Base-by-base conservation (phyloP, 2,797 vertebrate genomes). In the Enteromius paludinosus region DNA sequence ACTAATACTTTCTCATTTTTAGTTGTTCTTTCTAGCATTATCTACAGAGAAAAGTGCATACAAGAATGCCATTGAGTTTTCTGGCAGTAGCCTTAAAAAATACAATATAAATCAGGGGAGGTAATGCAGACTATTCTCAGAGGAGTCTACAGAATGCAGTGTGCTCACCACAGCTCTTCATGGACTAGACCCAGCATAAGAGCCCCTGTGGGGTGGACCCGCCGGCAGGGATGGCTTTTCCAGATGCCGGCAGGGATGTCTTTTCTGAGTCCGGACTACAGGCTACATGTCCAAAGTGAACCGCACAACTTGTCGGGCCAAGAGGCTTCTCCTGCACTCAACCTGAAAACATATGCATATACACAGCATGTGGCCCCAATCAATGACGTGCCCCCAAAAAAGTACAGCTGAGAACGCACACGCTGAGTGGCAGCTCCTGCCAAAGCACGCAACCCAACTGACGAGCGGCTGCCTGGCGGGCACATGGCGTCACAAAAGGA, bases 191-290 rank as follows among this genome's bases (percentile, higher is more conserved):
- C 35, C 56, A 87, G 75, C 25, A 23, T 71, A 84, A 86, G 68
- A 73, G 80, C 77, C 62, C 79, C 85, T 66, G 79, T 85, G 85
- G 76, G 79, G 79, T 87, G 52, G 85, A 82, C 81, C 72, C 81
- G 84, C 78, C 62, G 62, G 83, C 61, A 81, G 25, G 52, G 66
- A 87, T 87, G 82, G 30, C 76, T 89, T 84, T 89, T 85, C 88
- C 85, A 89, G 83, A 87, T 87, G 86, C 83, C 47, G 71, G 68
- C 33, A 64, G 45, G 70, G 81, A 71, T 84, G 82, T 20, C 33
- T 83, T 65, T 79, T 86, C 43, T 71, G 28, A 33, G 65, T 86
- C 43, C 77, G 9, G 30, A 62, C 49, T 33, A 45, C 25, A 87
- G 41, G 43, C 76, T 84, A 70, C 78, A 69, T 35, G 64, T 65